phyloP scores from a whole-genome alignment of 2,888 invertebrate species.

The Ochlodes sylvanus region DNA sequence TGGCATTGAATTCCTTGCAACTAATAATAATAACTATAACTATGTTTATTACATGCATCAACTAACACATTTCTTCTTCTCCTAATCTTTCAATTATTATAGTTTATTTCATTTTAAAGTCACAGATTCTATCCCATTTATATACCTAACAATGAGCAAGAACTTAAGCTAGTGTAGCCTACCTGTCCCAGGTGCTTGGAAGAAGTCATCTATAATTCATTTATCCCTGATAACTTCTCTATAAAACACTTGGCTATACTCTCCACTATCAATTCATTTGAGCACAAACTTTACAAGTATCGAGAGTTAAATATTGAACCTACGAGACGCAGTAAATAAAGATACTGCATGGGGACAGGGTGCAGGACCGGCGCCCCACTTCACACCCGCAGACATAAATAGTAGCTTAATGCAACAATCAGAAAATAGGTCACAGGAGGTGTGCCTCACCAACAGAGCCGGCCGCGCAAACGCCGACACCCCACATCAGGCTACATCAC shows the following conservation, averaged over 20 bases:
- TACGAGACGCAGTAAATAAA: slow-evolving; percentile 45
- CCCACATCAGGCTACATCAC: slow-evolving; percentile 64
- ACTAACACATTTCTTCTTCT: too few relatives aligned
- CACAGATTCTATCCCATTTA: too few relatives aligned
- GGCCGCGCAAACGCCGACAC: slow-evolving; percentile 66
- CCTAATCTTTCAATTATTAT: too few relatives aligned
- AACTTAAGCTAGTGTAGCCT: background rate
- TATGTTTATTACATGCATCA: too few relatives aligned
- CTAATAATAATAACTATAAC: too few relatives aligned
- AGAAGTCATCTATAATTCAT: background rate
- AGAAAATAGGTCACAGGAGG: slow-evolving; percentile 85
- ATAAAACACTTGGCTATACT: background rate
- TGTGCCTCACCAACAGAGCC: slow-evolving; percentile 79
- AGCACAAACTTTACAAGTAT: background rate
- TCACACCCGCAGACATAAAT: slow-evolving; percentile 78
- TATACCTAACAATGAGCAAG: too few relatives aligned
- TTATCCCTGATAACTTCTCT: background rate
- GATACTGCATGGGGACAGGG: slow-evolving; percentile 58
- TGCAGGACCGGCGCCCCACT: slow-evolving; percentile 72
- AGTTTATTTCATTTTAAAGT: too few relatives aligned
- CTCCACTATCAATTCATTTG: background rate
- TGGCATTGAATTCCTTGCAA: too few relatives aligned
- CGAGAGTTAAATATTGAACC: background rate
- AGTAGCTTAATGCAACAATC: slow-evolving; percentile 81
- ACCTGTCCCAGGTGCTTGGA: slow-evolving; percentile 8